phyloP scores from a whole-genome alignment of 2,797 vertebrate genomes.

The Enteromius fasciolatus region DNA sequence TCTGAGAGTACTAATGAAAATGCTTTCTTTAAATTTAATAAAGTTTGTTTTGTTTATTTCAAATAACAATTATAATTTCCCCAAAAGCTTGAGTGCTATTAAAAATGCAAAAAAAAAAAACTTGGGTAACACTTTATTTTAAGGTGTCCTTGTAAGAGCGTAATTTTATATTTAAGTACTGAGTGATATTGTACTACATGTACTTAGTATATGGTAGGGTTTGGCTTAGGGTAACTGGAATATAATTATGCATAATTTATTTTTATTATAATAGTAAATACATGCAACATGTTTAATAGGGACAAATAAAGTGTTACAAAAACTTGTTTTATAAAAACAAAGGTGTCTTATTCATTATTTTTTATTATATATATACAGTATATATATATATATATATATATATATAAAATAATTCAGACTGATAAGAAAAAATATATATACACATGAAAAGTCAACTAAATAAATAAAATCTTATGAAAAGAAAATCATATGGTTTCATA shows the following conservation, averaged over 20 bases:
- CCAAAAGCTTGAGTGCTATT: neutral
- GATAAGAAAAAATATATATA: neutral
- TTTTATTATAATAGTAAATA: neutral
- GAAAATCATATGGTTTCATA: neutral
- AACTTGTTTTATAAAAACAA: neutral
- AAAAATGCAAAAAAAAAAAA: neutral
- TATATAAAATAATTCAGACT: neutral
- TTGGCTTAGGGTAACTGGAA: no score
- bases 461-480: neutral
- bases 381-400: neutral
- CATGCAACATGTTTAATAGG: no score
- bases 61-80: neutral
- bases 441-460: neutral
- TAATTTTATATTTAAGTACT: neutral
- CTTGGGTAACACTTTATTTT: neutral
- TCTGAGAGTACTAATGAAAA: neutral
- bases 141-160: neutral
- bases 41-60: neutral
- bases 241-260: neutral
- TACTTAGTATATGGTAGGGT: neutral
- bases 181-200: neutral
- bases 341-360: neutral
- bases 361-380: neutral
- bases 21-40: neutral
- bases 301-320: neutral